Evolutionary conservation across 2,113 vertebrate genomes (phyloP), one percentile per base, ranked within the genome.

Genomic region (Nannospalax galili): DNA sequence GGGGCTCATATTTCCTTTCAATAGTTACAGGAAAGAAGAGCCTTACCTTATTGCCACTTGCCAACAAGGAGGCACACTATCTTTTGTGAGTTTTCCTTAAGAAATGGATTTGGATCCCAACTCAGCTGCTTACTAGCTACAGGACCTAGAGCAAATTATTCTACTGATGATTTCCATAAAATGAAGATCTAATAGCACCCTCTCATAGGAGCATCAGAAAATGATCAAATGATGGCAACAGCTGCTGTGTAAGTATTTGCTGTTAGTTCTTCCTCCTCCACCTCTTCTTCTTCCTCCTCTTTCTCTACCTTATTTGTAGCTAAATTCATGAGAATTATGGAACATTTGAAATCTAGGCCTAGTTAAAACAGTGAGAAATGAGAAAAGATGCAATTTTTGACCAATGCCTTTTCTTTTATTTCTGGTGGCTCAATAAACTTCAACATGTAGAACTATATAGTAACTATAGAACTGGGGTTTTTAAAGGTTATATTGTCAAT

Each of bases 81-180:
- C 87, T 14, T 67, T 64, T n/a, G 56, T 22, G 26, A 69, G 77
- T 94, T 92, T 89, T 78, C 62, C 37, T 67, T 65, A 93, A 75
- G 67, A 84, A 78, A 14, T 60, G 35, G 30, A 14, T 87, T 86
- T 93, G 64, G 88, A 88, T 92, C 14, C 28, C 35, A 91, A 56
- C 35, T 96, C 30, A 77, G 58, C 58, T 88, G 40, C 40, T 78
- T 89, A 73, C 2, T 84, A 64, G 30, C 4, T 86, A 32, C 24
- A 35, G 74, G 62, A 73, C 37, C 10, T 24, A 84, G 77, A 92
- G 42, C 7, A 93, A 92, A 77, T 75, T 62, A 30, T 60, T 75
- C 62, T 67, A 45, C n/a, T 65, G 26, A 80, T 5, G 70, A 9
- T 82, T 95, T 84, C n/a, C 32, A 32, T 74, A 64, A 69, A 82